Conservation (phyloP, 2,113 vertebrate genomes). For the Gavia stellata region DNA sequence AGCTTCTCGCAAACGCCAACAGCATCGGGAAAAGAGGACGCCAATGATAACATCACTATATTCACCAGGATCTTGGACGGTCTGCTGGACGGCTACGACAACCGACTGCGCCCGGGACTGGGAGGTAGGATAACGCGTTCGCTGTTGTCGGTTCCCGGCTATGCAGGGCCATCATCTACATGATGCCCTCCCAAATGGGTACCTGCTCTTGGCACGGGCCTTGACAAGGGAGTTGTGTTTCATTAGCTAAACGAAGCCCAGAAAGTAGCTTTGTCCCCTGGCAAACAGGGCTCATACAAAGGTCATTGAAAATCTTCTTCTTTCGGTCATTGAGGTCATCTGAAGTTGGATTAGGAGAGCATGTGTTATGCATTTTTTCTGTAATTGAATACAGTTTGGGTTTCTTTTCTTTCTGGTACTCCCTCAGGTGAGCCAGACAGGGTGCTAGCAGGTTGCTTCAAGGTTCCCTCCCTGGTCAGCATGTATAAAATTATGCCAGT, state of each 20-base stretch:
- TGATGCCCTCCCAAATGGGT: not conserved
- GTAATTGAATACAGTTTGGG: not conserved
- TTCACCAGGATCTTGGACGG: constrained; percentile 95
- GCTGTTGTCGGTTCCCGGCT: rapidly evolving
- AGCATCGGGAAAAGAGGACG: constrained; percentile 79
- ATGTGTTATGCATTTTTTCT: not conserved
- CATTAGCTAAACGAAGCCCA: not conserved
- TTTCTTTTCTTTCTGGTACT: not conserved
- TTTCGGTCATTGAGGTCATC: not conserved
- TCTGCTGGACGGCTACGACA: constrained; percentile 93
- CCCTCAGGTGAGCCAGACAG: not conserved
- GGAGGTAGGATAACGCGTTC: constrained; percentile 73
- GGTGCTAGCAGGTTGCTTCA: not conserved
- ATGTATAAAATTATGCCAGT: not conserved
- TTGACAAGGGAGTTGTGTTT: not conserved
- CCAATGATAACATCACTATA: constrained; percentile 94
- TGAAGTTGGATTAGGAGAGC: not conserved
- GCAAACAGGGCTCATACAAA: not conserved
- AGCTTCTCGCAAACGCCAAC: constrained; percentile 88
- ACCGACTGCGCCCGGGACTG: constrained; percentile 90
- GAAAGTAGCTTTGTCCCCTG: not conserved
- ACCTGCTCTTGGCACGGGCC: not conserved
- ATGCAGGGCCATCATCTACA: rapidly evolving
- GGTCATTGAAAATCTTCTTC: not conserved
- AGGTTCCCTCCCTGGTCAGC: constrained; percentile 11